These are phyloP conservation scores for Pseudomyrmex concolor DNA, from an alignment of 1,140 invertebrate species.

Conservation along the genomic window DNA sequence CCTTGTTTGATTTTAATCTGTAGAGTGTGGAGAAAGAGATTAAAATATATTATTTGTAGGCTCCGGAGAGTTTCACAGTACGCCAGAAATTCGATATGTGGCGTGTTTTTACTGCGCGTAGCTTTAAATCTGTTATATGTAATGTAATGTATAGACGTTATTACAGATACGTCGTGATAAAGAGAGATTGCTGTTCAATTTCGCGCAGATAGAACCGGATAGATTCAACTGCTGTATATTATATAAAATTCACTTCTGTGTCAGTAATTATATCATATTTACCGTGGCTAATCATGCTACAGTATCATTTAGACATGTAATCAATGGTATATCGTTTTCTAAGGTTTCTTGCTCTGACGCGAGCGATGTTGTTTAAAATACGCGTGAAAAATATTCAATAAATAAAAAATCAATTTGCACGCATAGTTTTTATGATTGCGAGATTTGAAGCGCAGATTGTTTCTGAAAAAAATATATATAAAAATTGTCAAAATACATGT, in stretches of 20 bases:
- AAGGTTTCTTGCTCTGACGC: not conserved
- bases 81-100: constrained; percentile 49
- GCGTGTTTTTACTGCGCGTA: constrained; percentile 40
- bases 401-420: constrained; percentile 3
- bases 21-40: constrained; percentile 52
- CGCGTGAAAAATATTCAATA: not conserved
- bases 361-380: not conserved
- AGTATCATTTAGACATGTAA: constrained; percentile 6
- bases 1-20: constrained; percentile 53
- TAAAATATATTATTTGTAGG: constrained; percentile 57
- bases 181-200: constrained; percentile 30
- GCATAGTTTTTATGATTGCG: not conserved
- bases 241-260: constrained; percentile 2
- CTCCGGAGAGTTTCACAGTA: constrained; percentile 31
- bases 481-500: too few relatives aligned
- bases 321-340: constrained; percentile 8
- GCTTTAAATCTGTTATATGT: constrained; percentile 50
- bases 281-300: constrained; percentile 1
- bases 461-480: too few relatives aligned
- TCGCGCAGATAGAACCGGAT: not conserved
- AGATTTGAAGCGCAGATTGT: not conserved
- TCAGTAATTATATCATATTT: constrained; percentile 41
- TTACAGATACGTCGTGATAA: constrained; percentile 41
- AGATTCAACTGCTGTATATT: constrained; percentile 20
- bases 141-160: constrained; percentile 36